phyloP scores from a whole-genome alignment of 2,113 vertebrate species.

The Alouatta palliata region DNA sequence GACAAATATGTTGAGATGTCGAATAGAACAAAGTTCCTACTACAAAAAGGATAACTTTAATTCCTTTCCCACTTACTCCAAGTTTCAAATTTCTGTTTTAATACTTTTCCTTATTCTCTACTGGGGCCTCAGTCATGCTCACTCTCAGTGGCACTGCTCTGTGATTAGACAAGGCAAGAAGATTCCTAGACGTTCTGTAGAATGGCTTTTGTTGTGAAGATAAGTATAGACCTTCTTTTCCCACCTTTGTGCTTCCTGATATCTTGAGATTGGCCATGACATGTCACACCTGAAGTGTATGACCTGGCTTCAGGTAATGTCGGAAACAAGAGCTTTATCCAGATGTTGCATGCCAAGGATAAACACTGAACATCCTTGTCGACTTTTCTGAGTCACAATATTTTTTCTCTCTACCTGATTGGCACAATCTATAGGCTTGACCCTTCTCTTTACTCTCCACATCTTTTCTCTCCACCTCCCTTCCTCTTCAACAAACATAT shows the following conservation, averaged over 20 bases:
- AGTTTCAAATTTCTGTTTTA: background rate
- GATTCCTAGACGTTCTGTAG: background rate
- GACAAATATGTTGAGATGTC: background rate
- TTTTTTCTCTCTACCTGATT: background rate
- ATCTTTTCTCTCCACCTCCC: background rate
- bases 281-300: background rate
- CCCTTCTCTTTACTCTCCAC: background rate
- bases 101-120: background rate
- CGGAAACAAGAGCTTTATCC: background rate
- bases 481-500: background rate
- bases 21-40: background rate
- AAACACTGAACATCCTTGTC: background rate
- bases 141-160: background rate
- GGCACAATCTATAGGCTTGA: background rate
- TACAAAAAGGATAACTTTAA: background rate
- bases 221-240: background rate
- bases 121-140: background rate
- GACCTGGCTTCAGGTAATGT: background rate
- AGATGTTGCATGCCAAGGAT: background rate
- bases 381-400: background rate
- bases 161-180: background rate
- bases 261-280: background rate
- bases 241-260: background rate
- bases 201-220: background rate
- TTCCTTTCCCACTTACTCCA: background rate